Evolutionary conservation across 1,140 invertebrate species (phyloP), one percentile per base, ranked within the genome.

Genomic region (Drosophila nigrodunni): DNA sequence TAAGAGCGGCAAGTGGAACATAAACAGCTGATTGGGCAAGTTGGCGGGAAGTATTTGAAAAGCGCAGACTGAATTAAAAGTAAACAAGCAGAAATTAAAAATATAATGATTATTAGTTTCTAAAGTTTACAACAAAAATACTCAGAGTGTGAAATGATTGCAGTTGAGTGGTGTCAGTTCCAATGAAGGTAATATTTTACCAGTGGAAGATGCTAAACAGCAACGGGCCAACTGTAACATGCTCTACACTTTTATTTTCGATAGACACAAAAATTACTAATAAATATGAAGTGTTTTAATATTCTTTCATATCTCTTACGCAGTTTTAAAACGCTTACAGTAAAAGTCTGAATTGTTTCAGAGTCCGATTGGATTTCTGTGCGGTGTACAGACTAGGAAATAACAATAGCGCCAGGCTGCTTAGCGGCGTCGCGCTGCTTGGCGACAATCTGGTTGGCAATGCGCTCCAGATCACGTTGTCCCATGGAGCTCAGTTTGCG

Each of bases 401-500:
- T 92, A 69, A 92, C 92, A 80, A 93, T 90, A 34, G 92, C 89
- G 54, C 91, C 93, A 49, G 93, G 93, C 71, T 93, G 94, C 83
- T 94, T 94, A 25, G 93, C 91, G 77, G 94, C 93, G 71, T 93
- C 94, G 77, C 95, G 94, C 83, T 95, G 94, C 76, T 95, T 95
- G 30, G 93, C 94, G 64, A 95, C 95, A 68, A 99, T 96, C 94
- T 99, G 98, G 30, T 98, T 97, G 41, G 99, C 99, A 92, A 99
- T 99, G 91, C 98, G 95, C 93, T 99, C 98, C 80, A 99, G 94
- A 94, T 99, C 99, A 91, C 98, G 95, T 78, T 97, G 95, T 77
- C 99, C 99, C 93, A 98, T 97, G 54, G 94, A 94, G 39, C 98
- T 98, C 62, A 99, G 93, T 83, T 96, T 95, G 49, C 98, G 95